Percentiles rank a stretch among this genome's conserved stretches.
Evolutionary conservation across 1,140 invertebrate genomes (phyloP).

Genomic region (Drosophila pseudoobscura): DNA sequence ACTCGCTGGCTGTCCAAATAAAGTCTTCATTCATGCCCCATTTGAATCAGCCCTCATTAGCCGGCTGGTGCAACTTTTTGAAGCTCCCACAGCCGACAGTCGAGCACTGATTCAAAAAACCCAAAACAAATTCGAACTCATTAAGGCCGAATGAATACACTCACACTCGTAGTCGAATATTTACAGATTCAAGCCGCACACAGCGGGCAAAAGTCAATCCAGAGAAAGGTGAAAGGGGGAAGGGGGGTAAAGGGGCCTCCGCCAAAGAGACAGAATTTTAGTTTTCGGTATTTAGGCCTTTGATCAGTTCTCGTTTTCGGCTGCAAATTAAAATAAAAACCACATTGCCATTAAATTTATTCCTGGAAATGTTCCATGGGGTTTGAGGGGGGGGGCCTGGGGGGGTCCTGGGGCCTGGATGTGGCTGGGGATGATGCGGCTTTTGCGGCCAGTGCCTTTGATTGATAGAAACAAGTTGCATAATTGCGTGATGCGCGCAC

Average conservation of each 20-base stretch:
- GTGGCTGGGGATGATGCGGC: constrained; percentile 33
- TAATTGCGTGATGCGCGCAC: constrained; percentile 38
- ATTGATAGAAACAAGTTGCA: constrained; percentile 72
- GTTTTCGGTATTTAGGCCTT: constrained; percentile 41
- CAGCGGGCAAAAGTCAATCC: constrained; percentile 30
- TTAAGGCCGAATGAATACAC: constrained; percentile 13
- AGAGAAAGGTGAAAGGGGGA: neutral
- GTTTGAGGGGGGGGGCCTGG: neutral
- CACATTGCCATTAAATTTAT: constrained; percentile 70
- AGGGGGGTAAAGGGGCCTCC: neutral
- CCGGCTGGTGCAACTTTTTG: neutral
- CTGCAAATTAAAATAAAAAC: constrained; percentile 75
- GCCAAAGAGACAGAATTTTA: too few species aligned
- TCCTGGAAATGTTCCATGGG: constrained; percentile 20
- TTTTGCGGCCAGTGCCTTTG: constrained; percentile 63
- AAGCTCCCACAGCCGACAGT: constrained; percentile 21
- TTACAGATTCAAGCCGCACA: constrained; percentile 28
- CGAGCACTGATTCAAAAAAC: constrained; percentile 5
- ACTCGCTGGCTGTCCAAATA: neutral
- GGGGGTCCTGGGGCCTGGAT: neutral
- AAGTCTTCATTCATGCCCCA: constrained; percentile 3
- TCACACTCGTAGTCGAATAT: constrained; percentile 12
- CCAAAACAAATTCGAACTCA: constrained; percentile 51
- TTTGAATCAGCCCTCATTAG: too few species aligned
- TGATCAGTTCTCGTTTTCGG: constrained; percentile 42